Evolutionary conservation across 2,113 vertebrate genomes (phyloP), one percentile per base, ranked within the genome.

Genomic region (Eidolon helvum): DNA sequence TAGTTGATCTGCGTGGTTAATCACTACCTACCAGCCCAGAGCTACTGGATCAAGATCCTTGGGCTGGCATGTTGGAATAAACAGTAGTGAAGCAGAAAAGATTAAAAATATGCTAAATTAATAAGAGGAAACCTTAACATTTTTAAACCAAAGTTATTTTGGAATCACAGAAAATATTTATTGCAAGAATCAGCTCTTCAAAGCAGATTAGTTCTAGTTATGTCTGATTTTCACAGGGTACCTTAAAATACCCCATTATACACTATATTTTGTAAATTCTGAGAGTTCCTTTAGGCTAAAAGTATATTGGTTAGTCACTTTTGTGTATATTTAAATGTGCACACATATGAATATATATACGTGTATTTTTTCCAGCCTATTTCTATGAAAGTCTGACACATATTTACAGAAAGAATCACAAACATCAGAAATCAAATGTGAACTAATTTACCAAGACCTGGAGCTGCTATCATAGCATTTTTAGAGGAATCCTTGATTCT

Each of bases 131-230:
- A 50, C 4, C 50, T 94, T 89, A 40, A 33, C 75, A 24, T 90
- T 93, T 97, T 90, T 2, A 80, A 50, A 30, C n/a, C 65, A 85
- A 87, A 96, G 9, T 75, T 97, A 57, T 50, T 69, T 95, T 80
- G 78, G 48, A 87, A 68, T 79, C 48, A n/a, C 79, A 45, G 69
- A 57, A 59, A 83, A 91, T 71, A 61, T 63, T 55, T 11, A 57
- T 16, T 30, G 15, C 30, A 74, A 91, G 26, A 24, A 87, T 94
- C 22, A 74, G 4, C 19, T 75, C 59, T 82, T 90, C 30, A 69
- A 85, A 88, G 26, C 48, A 35, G 26, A 43, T 93, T 69, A 45
- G 19, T 83, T 33, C 26, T 12, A 55, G 35, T 90, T 88, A 24
- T 38, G 21, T 43, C 50, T 87, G 35, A 57, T 72, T 85, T 82